Evolutionary conservation across 2,888 invertebrate species (phyloP).

Genomic region (Tinea semifulvella): DNA sequence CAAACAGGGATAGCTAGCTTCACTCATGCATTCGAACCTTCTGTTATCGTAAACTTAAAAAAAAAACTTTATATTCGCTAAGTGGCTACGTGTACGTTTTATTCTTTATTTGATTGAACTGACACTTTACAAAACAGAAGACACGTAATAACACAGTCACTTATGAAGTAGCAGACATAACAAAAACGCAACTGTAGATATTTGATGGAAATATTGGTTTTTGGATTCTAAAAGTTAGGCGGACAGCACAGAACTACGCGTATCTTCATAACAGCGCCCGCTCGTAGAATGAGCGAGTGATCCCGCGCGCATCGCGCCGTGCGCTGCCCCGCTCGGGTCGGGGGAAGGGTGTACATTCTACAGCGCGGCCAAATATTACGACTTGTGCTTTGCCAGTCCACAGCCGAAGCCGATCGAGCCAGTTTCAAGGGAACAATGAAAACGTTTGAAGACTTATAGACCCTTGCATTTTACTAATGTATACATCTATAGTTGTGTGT

Average conservation of each 20-base stretch:
- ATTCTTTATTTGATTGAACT: not conserved
- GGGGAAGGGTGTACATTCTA: not conserved
- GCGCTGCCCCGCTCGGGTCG: not conserved
- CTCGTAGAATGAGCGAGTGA: slow-evolving; percentile 3
- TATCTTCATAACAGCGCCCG: not conserved
- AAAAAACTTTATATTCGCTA: too few species aligned
- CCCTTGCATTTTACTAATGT: not conserved
- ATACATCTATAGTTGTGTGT: not conserved
- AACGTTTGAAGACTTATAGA: too few species aligned
- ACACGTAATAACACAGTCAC: slow-evolving; percentile 3
- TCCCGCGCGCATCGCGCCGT: not conserved
- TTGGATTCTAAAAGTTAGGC: not conserved
- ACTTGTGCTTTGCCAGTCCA: too few species aligned
- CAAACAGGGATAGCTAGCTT: too few species aligned
- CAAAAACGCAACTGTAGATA: not conserved
- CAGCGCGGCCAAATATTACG: too few species aligned
- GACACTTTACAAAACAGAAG: slow-evolving; percentile 6
- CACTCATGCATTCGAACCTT: too few species aligned
- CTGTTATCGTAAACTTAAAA: too few species aligned
- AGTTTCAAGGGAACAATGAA: too few species aligned
- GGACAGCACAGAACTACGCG: not conserved
- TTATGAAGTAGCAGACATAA: not conserved
- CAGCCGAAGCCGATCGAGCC: too few species aligned
- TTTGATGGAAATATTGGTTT: not conserved
- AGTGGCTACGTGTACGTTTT: not conserved